These are phyloP conservation scores for Lordiphosa collinella DNA, from an alignment of 1,140 invertebrate genomes.

Conservation along the genomic window DNA sequence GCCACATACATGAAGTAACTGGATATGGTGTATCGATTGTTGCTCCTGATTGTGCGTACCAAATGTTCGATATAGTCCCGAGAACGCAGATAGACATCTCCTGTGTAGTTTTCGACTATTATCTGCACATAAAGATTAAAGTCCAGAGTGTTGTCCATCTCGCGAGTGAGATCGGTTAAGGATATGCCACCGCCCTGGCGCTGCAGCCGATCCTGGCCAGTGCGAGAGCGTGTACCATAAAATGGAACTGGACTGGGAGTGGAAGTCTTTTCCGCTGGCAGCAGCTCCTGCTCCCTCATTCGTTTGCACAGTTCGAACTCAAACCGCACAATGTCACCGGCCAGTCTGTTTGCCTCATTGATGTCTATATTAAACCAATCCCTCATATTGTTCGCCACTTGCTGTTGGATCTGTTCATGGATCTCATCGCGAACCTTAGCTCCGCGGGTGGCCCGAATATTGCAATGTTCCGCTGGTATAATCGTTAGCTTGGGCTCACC, in stretches of 20 bases:
- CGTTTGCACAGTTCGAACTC: constrained; percentile 70
- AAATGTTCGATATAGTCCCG: constrained; percentile 52
- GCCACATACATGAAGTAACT: constrained; percentile 69
- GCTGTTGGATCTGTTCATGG: constrained; percentile 35
- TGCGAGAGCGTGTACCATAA: constrained; percentile 23
- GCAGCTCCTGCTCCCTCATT: constrained; percentile 40
- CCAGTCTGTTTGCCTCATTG: constrained; percentile 43
- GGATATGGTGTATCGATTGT: constrained; percentile 37
- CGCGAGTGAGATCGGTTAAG: constrained; percentile 30
- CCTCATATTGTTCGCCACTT: constrained; percentile 47
- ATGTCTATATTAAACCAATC: constrained; percentile 48
- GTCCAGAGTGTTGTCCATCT: constrained; percentile 37
- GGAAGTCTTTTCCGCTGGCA: constrained; percentile 14
- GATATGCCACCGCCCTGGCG: constrained; percentile 27
- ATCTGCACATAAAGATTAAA: constrained; percentile 52
- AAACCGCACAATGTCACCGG: constrained; percentile 60
- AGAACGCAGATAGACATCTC: constrained; percentile 45
- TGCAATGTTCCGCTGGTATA: constrained; percentile 61
- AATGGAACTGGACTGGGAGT: not conserved
- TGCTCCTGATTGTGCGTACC: constrained; percentile 22
- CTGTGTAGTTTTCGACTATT: constrained; percentile 32
- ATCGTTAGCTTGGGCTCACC: constrained; percentile 60
- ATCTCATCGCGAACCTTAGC: constrained; percentile 26
- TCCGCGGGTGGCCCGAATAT: constrained; percentile 7
- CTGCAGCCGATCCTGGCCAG: constrained; percentile 46